Evolutionary conservation across 2,113 vertebrate species (phyloP), one percentile per base, ranked within the genome.

Genomic region (Nibea coibor): DNA sequence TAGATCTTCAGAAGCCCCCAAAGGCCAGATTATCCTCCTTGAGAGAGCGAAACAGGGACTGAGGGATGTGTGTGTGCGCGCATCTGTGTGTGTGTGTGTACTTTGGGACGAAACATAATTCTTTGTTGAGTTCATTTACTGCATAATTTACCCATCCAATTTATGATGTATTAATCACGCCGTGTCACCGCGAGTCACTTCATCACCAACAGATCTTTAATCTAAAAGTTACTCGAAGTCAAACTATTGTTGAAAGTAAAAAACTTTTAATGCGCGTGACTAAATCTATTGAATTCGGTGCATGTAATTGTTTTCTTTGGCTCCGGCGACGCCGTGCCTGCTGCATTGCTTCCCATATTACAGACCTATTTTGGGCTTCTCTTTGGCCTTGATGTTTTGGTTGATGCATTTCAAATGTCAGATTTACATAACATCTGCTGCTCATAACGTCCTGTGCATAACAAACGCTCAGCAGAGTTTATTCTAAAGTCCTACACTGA

Each of bases 341-440:
- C 58, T 71, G 69, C 63, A 26, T 15, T 54, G 66, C 71, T 64
- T 85, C 71, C 78, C 75, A 86, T 85, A 86, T 74, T 76, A 72
- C 42, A 42, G 73, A 28, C 54, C 78, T 84, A 54, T 78, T 83
- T 84, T 80, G 42, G 76, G 64, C 67, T 88, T 84, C 67, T 83
- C 64, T 66, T 79, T 51, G 62, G 78, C 78, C 83, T 84, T 80
- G 66, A 90, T 80, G 86, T 84, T 90, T 82, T 48, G 85, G 75
- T 66, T 35, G 65, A 80, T 67, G 88, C 54, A 39, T 85, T 87
- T 87, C 35, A 87, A 84, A 84, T 64, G 72, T 87, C 64, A 82
- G 20, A 85, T 93, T 88, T 87, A 78, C 89, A 87, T 88, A 91
- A 90, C 86, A 91, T 87, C 88, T 88, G 90, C 79, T 88, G 48